Percentiles rank a stretch among this genome's conserved stretches.
Evolutionary conservation across 2,113 vertebrate species (phyloP).

Genomic region (Boulengerochromis microlepis): DNA sequence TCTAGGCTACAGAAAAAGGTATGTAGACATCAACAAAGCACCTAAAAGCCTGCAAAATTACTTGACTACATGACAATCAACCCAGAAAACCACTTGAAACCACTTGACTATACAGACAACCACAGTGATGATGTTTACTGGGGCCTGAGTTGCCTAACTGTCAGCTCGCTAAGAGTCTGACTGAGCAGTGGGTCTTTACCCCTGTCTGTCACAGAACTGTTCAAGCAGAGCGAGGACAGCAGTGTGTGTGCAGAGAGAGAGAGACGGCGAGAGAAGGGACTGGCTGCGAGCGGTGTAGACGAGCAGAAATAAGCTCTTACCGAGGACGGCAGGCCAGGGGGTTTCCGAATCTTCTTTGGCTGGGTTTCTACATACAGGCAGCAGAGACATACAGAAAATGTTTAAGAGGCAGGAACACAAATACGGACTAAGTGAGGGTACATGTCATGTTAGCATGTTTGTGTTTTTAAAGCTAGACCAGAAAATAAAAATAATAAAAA

Average conservation of each 20-base stretch:
- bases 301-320: constrained; percentile 75
- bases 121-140: constrained; percentile 41
- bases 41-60: constrained; percentile 10
- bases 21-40: not conserved
- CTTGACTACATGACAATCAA: constrained; percentile 20
- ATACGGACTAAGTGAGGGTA: not conserved
- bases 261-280: not conserved
- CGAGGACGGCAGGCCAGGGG: constrained; percentile 94
- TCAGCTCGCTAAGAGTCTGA: constrained; percentile 28
- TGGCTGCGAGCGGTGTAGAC: constrained; percentile 24
- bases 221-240: constrained; percentile 38
- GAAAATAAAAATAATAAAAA: not conserved
- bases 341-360: constrained; percentile 98
- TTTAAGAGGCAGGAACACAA: constrained; percentile 1
- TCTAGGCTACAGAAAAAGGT: not conserved
- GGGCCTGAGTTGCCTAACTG: constrained; percentile 39
- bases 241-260: not conserved
- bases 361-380: constrained; percentile 77
- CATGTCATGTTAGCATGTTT: not conserved
- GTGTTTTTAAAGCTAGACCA: not conserved
- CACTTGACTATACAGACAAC: constrained; percentile 35
- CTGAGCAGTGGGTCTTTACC: constrained; percentile 43
- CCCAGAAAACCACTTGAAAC: constrained; percentile 31
- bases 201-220: constrained; percentile 52
- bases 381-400: not conserved